Base-by-base conservation (phyloP, 2,113 vertebrate species). In the Maccullochella peelii region DNA sequence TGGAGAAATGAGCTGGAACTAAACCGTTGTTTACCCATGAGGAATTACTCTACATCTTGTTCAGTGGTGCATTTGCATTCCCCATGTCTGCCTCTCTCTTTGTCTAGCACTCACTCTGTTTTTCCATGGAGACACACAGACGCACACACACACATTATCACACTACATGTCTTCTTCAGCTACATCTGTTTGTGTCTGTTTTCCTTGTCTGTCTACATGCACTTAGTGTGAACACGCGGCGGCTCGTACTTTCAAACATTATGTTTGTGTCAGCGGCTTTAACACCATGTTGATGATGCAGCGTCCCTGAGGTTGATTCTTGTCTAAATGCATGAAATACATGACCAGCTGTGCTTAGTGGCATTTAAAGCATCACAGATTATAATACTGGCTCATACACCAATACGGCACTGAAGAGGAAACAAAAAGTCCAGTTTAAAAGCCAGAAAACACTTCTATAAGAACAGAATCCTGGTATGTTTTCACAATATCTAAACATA, bases 1-100 rank as follows among this genome's bases (percentile, higher is more conserved):
- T 44, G 68, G 71, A 65, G 73, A 82, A 82, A 82, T 90, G 82
- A 79, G 71, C 71, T 73, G 61, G 78, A 93, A 85, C 75, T 92
- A 90, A 89, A 83, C 62, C 44, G 76, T 40, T 89, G 21, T 88
- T 86, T 86, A 80, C 84, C 73, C 62, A 57, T 12, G 33, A 88
- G 84, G 57, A 66, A 86, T 77, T 55, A 52, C 77, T 82, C 79
- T 55, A 65, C 73, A 65, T 79, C 66, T 82, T 86, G 87, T 73
- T 86, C 44, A 2, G 59, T 40, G 54, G 42, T 62, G n/a, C 40
- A 72, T 88, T 73, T 40, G 55, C 71, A 82, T 82, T 73, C 55
- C 62, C 61, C 49, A 40, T 72, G 66, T 42, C 55, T 27, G 55
- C 25, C 57, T 50, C 50, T 52, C 5, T 67, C 69, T 83, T 40